These are phyloP conservation scores for Drosophila pruinosa DNA, from an alignment of 1,140 invertebrate genomes.

Conservation along the genomic window DNA sequence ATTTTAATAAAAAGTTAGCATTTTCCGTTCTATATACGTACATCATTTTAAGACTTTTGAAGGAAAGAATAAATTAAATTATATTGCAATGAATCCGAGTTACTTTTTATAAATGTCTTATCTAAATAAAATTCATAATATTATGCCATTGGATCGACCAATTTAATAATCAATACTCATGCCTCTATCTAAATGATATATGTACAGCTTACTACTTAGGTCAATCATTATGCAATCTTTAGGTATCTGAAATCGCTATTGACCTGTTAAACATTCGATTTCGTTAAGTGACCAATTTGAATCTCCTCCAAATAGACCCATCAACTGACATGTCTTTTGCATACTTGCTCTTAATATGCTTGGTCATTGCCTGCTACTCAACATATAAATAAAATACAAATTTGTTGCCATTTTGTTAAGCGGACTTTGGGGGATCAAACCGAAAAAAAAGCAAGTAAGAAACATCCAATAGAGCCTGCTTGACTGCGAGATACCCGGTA, in stretches of 20 bases:
- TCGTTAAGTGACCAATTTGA: conserved; percentile 58
- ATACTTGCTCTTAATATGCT: conserved; percentile 32
- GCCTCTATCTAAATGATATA: neutral
- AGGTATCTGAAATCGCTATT: conserved; percentile 37
- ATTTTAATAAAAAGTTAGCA: conserved; percentile 39
- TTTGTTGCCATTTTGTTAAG: conserved; percentile 52
- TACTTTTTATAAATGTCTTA: no score
- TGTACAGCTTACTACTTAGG: neutral
- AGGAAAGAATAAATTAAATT: no score
- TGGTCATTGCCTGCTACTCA: conserved; percentile 37
- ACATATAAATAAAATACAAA: conserved; percentile 70
- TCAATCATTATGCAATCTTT: conserved; percentile 37
- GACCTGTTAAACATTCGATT: conserved; percentile 64
- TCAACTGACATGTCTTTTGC: conserved; percentile 21
- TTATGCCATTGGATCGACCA: no score
- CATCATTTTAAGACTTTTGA: neutral
- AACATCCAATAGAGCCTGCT: no score
- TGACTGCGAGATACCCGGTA: no score
- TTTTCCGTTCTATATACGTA: neutral
- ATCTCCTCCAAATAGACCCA: conserved; percentile 42
- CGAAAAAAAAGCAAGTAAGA: no score
- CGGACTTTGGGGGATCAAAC: conserved; percentile 5
- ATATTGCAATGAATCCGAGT: no score
- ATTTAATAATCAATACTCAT: neutral
- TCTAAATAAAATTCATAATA: no score